These are phyloP conservation scores for Lepidurus apus DNA, from an alignment of 1,140 invertebrate species.

Conservation along the genomic window DNA sequence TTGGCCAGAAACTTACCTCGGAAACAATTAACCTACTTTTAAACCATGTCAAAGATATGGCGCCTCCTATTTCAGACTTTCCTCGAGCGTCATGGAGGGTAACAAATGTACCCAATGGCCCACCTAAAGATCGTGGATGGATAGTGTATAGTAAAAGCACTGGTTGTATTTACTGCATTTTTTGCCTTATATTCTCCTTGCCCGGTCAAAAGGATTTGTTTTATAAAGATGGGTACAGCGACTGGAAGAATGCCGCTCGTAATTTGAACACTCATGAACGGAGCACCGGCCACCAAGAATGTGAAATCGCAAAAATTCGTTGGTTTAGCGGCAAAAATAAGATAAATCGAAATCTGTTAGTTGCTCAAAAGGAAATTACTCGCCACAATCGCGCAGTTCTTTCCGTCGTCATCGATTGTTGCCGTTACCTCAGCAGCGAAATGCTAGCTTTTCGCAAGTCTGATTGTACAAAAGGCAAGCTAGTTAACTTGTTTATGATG, in stretches of 20 bases:
- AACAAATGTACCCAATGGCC: not conserved
- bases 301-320: not conserved
- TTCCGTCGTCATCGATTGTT: not conserved
- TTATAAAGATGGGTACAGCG: not conserved
- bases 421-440: slow-evolving; percentile 2
- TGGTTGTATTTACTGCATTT: not conserved
- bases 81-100: no score
- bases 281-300: not conserved
- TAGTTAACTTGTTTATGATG: not conserved
- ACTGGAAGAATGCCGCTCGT: not conserved
- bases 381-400: not conserved
- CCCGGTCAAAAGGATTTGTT: not conserved
- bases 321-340: not conserved
- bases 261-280: not conserved
- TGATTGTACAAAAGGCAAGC: not conserved
- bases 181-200: not conserved
- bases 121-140: not conserved
- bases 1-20: no score
- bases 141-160: not conserved
- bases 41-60: no score
- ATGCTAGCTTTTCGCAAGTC: not conserved
- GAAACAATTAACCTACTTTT: no score
- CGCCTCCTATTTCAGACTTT: no score
- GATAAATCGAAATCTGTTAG: not conserved
- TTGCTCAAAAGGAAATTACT: not conserved